Conservation (phyloP, 2,888 invertebrate species). For the Stictocephala bisonia region DNA sequence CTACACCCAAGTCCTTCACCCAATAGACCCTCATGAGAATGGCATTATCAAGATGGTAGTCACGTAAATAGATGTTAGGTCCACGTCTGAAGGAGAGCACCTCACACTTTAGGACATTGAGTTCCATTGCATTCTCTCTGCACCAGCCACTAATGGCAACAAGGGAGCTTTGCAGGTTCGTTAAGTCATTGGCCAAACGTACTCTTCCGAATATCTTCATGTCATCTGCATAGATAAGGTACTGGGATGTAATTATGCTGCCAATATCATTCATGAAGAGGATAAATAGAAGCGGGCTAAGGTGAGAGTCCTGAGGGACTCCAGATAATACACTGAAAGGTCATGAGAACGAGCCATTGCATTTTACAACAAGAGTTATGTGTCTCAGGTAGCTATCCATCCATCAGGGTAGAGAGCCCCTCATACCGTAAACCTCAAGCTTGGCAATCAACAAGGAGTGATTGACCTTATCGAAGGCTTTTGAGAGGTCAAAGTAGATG, state of each 20-base stretch:
- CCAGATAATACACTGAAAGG: not conserved
- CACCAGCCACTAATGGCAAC: no score
- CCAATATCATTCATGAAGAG: conserved; percentile 9
- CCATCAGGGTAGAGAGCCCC: no score
- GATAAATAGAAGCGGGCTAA: conserved; percentile 11
- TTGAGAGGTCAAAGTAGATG: not conserved
- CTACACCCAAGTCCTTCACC: no score
- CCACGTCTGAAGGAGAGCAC: no score
- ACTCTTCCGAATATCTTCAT: not conserved
- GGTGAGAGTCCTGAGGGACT: conserved; percentile 8
- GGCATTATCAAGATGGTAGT: no score
- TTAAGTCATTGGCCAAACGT: no score
- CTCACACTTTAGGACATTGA: no score
- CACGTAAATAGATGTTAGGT: no score
- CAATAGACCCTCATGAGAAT: no score
- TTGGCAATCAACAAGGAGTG: conserved; percentile 5
- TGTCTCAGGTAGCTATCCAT: conserved; percentile 12
- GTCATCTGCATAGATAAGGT: conserved; percentile 8
- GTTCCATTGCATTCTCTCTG: no score
- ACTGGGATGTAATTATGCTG: not conserved
- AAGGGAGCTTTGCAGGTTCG: no score
- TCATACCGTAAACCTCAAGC: no score
- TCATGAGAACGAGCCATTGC: not conserved
- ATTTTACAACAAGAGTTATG: not conserved
- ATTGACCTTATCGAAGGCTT: not conserved